Percentiles rank a stretch among this genome's conserved stretches.
These are phyloP conservation scores for Polyommatus iphigenia DNA, from an alignment of 2,888 invertebrate genomes.

Conservation along the genomic window DNA sequence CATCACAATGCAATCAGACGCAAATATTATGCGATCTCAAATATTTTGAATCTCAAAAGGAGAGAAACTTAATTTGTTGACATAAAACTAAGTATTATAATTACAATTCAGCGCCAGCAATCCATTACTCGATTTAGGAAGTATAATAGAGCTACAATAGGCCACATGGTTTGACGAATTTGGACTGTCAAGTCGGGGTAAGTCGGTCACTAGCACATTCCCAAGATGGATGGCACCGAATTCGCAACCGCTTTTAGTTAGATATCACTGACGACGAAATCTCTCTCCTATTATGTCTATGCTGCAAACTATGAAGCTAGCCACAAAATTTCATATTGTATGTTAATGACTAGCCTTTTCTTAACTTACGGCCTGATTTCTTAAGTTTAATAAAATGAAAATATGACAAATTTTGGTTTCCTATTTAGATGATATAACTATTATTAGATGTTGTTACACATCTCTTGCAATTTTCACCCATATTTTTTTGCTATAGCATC, in stretches of 20 bases:
- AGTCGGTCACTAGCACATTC: constrained; percentile 22
- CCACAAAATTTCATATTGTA: not conserved
- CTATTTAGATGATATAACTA: too few relatives aligned
- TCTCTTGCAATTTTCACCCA: not conserved
- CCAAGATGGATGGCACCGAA: constrained; percentile 15
- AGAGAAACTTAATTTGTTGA: not conserved
- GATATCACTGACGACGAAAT: constrained; percentile 12
- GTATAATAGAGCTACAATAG: not conserved
- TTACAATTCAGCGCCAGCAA: not conserved
- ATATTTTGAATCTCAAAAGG: not conserved
- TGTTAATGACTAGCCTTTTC: too few relatives aligned
- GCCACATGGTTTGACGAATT: constrained; percentile 17
- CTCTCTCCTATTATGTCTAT: not conserved
- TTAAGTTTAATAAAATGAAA: too few relatives aligned
- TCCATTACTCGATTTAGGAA: not conserved
- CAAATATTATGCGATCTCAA: too few relatives aligned
- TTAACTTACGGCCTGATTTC: too few relatives aligned
- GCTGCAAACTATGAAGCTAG: not conserved
- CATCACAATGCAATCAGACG: too few relatives aligned
- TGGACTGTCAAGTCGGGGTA: not conserved
- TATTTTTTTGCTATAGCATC: too few relatives aligned
- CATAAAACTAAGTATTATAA: not conserved
- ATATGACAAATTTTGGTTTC: too few relatives aligned
- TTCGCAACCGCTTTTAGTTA: constrained; percentile 17
- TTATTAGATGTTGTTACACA: not conserved